Evolutionary conservation across 1,140 invertebrate genomes (phyloP), one percentile per base, ranked within the genome.

Genomic region (Homarus americanus): DNA sequence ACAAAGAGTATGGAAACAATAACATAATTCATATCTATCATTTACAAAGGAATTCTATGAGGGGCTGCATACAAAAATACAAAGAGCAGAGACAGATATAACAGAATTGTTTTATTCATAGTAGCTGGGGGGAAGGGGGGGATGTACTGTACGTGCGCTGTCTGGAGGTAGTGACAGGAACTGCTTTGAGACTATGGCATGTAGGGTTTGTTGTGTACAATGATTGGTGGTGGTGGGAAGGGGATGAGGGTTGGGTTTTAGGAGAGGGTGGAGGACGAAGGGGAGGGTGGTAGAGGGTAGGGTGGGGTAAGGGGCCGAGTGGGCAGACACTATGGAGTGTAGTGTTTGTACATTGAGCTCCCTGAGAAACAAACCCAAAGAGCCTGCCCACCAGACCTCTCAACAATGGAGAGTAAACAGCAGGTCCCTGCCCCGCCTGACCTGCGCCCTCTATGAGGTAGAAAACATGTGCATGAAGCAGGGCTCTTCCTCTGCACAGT

Each of bases 311-410:
- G 89, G 34, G 53, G 82, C 38, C 75, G 58, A 49, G 89, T 63
- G 75, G 83, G 73, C 72, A 91, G 82, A 78, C 53, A 72, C 89
- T 40, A 63, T 85, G 89, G 89, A 73, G 76, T 91, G 89, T 82
- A 91, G 89, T 91, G 82, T 91, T 91, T 91, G 89, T 91, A 91
- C 89, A 91, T 79, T 91, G 83, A 86, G 89, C 89, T 91, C 89
- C 89, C 89, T 91, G 89, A 91, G 89, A 85, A 91, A 91, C 89
- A 91, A 80, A 85, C 49, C 82, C 89, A 85, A 53, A 69, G 76
- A 38, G 73, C 78, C 89, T 91, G 72, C 73, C 83, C 82, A 85
- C 89, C 73, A n/a, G 58, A 41, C 69, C 80, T 76, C 80, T 49
- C 28, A 34, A 32, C 32, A 49, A 49, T 32, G 49, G 73, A 78